Evolutionary conservation across 1,140 invertebrate genomes (phyloP), one percentile per base, ranked within the genome.

Genomic region (Parasteatoda tepidariorum): DNA sequence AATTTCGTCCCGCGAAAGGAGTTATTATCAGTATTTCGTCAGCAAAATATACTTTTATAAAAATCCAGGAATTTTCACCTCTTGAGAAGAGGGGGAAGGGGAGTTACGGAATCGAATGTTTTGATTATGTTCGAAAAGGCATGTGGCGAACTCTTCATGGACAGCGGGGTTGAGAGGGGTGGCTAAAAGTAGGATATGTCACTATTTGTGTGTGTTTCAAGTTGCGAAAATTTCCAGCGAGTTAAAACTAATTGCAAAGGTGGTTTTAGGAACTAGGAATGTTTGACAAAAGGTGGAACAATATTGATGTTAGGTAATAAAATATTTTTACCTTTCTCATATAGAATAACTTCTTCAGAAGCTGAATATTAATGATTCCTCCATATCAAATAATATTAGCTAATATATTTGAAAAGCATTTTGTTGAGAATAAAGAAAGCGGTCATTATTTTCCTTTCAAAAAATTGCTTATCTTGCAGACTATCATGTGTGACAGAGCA

Each of bases 1-100:
- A 82, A 82, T 82, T 70, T 66, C 26, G 57, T 22, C 13, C 48
- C 34, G 38, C 31, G 62, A 24, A n/a, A 78, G 61, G 76, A 79
- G 54, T 82, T 59, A 82, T 82, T 48, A 70, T 61, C 66, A 30
- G 13, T 9, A 64, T 57, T n/a, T 31, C 34, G 54, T 28, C 18
- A 22, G 61, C 55, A 64, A 76, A 76, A 68, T 68, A 68, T 38
- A 38, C 66, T 82, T 82, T 71, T 61, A 70, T 82, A 82, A 82
- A 82, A 82, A 82, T 82, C 30, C 62, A n/a, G 57, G 78, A 82
- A 82, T 82, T 82, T 26, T 48, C 22, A 26, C 54, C 48, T 9
- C 28, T 41, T 3, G 30, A 9, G 73, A 75, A 64, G 59, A 55
- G 66, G 59, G 33, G 76, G 59, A 55, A 78, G 59, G 33, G 61